phyloP scores from a whole-genome alignment of 2,888 invertebrate species.

The Papilio demoleus region DNA sequence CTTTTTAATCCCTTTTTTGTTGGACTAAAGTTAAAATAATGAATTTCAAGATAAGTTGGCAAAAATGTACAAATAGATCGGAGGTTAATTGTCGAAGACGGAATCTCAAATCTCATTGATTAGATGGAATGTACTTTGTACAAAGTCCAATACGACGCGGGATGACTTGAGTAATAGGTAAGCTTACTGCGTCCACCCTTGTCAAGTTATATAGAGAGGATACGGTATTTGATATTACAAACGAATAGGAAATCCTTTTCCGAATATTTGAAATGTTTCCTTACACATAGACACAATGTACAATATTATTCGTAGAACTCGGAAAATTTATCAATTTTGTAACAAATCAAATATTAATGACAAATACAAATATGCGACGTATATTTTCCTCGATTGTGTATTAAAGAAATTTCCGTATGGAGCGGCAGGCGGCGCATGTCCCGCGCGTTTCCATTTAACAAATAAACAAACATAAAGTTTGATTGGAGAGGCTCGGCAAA shows the following conservation, averaged over 20 bases:
- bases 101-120: not conserved
- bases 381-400: not conserved
- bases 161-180: not conserved
- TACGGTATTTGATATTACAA: not conserved
- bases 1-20: no score
- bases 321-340: not conserved
- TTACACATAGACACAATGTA: not conserved
- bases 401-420: not conserved
- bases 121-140: not conserved
- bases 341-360: not conserved
- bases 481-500: slow-evolving; percentile 15
- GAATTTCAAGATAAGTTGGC: not conserved
- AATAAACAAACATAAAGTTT: slow-evolving; percentile 12
- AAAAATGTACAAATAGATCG: not conserved
- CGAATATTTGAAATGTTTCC: not conserved
- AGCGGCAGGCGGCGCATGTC: not conserved
- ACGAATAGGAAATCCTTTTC: not conserved
- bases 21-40: no score
- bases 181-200: not conserved
- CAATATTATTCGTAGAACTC: not conserved
- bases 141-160: not conserved
- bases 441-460: not conserved
- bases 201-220: not conserved
- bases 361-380: not conserved
- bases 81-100: not conserved